These are phyloP conservation scores for Lasioglossum calceatum DNA, from an alignment of 2,888 invertebrate species.

Conservation along the genomic window DNA sequence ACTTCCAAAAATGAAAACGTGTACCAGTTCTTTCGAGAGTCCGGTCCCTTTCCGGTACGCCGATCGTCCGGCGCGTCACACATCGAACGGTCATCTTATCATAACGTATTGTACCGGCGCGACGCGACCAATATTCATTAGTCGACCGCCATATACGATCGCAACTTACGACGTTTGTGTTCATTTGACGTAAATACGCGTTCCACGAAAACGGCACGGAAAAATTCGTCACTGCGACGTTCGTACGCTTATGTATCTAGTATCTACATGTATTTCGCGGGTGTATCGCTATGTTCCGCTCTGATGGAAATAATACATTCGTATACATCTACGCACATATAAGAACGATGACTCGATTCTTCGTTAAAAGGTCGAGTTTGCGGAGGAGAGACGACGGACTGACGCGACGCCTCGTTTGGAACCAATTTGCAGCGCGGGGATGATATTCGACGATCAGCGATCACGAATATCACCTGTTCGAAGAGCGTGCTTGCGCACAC, in stretches of 20 bases:
- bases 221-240: not conserved
- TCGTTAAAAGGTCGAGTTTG: not conserved
- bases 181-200: not conserved
- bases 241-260: not conserved
- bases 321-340: not conserved
- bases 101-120: not conserved
- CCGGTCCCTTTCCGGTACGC: not conserved
- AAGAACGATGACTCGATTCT: not conserved
- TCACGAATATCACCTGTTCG: not conserved
- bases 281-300: not conserved
- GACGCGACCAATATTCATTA: not conserved
- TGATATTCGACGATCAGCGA: not conserved
- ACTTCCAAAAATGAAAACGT: constrained; percentile 78
- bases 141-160: not conserved
- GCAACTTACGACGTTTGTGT: not conserved
- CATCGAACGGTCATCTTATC: too few relatives aligned
- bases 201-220: not conserved
- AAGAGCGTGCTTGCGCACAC: not conserved
- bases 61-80: not conserved
- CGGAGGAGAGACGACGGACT: not conserved
- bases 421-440: not conserved
- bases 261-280: not conserved
- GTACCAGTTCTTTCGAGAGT: not conserved
- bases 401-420: not conserved
- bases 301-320: not conserved